Evolutionary conservation across 2,113 vertebrate species (phyloP).

Genomic region (Myotis lucifugus): DNA sequence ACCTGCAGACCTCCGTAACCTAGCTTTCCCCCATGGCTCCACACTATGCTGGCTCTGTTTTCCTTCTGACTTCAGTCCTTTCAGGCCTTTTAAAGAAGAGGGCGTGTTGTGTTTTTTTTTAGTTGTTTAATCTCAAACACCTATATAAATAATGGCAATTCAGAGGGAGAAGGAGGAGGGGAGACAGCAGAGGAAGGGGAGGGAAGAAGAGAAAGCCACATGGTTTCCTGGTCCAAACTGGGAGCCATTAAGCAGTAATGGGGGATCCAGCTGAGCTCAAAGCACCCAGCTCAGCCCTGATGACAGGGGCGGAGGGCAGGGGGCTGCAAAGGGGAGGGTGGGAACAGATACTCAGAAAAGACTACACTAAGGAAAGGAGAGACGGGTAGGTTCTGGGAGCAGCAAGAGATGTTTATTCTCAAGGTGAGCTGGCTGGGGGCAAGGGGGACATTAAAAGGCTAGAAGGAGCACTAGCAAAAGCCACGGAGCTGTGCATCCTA

Average conservation of each 20-base stretch:
- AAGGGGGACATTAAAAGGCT: neutral
- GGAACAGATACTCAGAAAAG: slow-evolving; percentile 45
- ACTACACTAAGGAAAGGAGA: neutral
- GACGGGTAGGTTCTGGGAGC: neutral
- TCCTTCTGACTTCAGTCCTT: slow-evolving; percentile 31
- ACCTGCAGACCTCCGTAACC: neutral
- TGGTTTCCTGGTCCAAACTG: slow-evolving; percentile 46
- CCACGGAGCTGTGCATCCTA: rapidly evolving
- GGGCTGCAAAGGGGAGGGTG: neutral
- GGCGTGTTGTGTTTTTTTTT: neutral
- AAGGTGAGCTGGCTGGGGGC: neutral
- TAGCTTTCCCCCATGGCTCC: neutral
- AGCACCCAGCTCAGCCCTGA: slow-evolving; percentile 53
- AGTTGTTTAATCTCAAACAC: slow-evolving; percentile 59
- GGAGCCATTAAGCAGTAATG: slow-evolving; percentile 61
- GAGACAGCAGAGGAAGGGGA: neutral
- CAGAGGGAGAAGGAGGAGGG: neutral
- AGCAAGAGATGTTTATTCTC: neutral
- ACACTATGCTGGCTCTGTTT: neutral
- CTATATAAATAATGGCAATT: slow-evolving; percentile 67
- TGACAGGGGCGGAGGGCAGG: slow-evolving; percentile 21
- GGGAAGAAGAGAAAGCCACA: neutral
- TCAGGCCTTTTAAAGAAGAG: neutral
- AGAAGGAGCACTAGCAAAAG: neutral
- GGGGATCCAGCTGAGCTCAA: slow-evolving; percentile 63